Conservation (phyloP, 2,888 invertebrate species). For the Octonoba sinensis region DNA sequence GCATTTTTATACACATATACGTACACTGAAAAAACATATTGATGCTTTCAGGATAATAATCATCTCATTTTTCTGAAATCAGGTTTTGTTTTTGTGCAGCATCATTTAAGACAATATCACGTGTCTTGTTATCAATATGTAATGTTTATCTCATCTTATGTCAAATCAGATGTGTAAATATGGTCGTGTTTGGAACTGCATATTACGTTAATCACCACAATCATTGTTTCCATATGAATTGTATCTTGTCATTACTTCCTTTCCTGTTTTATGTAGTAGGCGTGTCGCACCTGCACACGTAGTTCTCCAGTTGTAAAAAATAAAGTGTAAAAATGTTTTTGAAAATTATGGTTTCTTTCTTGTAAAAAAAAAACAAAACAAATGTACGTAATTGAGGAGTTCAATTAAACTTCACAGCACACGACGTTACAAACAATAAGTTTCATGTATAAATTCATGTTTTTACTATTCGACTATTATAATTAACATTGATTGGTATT, state of each 20-base stretch:
- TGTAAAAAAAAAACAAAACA: no score
- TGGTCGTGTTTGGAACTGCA: constrained; percentile 45
- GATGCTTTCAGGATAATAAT: not conserved
- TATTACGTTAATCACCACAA: constrained; percentile 31
- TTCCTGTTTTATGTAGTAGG: constrained; percentile 38
- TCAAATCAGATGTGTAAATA: constrained; percentile 37
- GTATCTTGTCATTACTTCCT: constrained; percentile 25
- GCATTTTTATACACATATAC: no score
- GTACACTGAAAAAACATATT: not conserved
- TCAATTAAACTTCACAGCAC: no score
- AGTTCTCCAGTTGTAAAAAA: constrained; percentile 42
- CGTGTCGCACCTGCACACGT: constrained; percentile 53
- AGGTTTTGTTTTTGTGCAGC: not conserved
- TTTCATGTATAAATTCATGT: no score
- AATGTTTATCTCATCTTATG: not conserved
- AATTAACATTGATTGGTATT: no score
- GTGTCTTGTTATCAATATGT: not conserved
- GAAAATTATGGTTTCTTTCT: constrained; percentile 1
- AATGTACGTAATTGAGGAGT: no score
- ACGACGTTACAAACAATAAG: no score
- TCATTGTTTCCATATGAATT: constrained; percentile 15
- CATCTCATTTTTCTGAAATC: no score
- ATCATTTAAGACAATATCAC: constrained; percentile 30
- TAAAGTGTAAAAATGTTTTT: constrained; percentile 47
- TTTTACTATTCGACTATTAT: no score